Evolutionary conservation across 2,888 invertebrate genomes (phyloP).

Genomic region (Magallana nippona): DNA sequence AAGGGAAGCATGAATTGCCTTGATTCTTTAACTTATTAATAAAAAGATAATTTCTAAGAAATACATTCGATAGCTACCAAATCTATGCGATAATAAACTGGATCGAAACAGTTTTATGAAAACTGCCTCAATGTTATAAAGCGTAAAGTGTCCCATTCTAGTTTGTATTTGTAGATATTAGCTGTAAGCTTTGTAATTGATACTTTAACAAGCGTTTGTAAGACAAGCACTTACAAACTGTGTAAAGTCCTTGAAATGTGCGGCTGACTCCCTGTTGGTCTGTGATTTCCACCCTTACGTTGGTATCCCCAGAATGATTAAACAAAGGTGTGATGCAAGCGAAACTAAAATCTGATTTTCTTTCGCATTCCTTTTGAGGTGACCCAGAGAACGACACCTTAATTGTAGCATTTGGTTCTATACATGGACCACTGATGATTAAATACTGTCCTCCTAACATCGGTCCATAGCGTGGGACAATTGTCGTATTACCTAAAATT

Average conservation of each 20-base stretch:
- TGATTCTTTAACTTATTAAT: no score
- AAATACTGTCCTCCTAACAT: slow-evolving; percentile 44
- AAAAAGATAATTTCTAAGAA: no score
- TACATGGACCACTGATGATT: slow-evolving; percentile 43
- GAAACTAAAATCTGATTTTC: not conserved
- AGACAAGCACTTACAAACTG: slow-evolving; percentile 21
- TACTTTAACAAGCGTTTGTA: no score
- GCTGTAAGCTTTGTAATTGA: no score
- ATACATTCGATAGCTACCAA: no score
- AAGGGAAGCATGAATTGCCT: no score
- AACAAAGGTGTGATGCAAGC: slow-evolving; percentile 43
- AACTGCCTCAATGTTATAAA: no score
- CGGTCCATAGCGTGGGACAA: slow-evolving; percentile 38
- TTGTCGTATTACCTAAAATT: slow-evolving; percentile 28
- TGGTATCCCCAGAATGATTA: slow-evolving; percentile 31
- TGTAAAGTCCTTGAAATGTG: slow-evolving; percentile 8
- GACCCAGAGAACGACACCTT: not conserved
- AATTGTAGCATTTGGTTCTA: not conserved
- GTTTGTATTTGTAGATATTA: no score
- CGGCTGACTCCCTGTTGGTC: not conserved
- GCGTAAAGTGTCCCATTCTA: no score
- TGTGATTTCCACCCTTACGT: not conserved
- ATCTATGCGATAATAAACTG: no score
- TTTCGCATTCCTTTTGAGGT: not conserved
- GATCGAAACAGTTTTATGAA: no score